phyloP scores from a whole-genome alignment of 2,113 vertebrate genomes.

The Hyaena hyaena region DNA sequence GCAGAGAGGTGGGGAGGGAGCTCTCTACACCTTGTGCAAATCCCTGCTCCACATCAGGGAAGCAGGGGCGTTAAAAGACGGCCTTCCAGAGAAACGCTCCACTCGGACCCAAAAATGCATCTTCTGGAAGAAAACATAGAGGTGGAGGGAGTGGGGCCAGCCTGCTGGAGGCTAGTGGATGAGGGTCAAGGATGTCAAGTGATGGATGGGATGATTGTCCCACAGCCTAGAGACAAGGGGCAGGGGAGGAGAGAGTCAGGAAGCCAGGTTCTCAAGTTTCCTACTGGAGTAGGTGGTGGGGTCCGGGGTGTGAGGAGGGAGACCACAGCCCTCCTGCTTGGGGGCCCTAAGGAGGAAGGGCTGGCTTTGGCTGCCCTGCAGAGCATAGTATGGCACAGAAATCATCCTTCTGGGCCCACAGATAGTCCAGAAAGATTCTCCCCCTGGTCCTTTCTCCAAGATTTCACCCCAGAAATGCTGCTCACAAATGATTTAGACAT shows the following conservation, averaged over 20 bases:
- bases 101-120: slow-evolving; percentile 71
- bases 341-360: not conserved
- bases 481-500: not conserved
- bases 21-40: slow-evolving; percentile 84
- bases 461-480: not conserved
- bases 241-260: not conserved
- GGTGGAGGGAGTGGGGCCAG: slow-evolving; percentile 68
- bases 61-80: slow-evolving; percentile 22
- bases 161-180: slow-evolving; percentile 26
- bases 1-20: slow-evolving; percentile 75
- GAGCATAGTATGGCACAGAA: slow-evolving; percentile 79
- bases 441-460: not conserved
- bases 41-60: slow-evolving; percentile 79
- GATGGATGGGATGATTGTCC: slow-evolving; percentile 76
- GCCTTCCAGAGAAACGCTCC: slow-evolving; percentile 75
- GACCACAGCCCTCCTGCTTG: not conserved
- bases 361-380: slow-evolving; percentile 78
- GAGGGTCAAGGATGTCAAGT: not conserved
- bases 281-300: not conserved
- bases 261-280: not conserved
- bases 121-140: slow-evolving; percentile 75
- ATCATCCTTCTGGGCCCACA: slow-evolving; percentile 40
- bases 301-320: not conserved
- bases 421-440: not conserved
- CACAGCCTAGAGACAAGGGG: slow-evolving; percentile 49